Evolutionary conservation across 2,797 vertebrate species (phyloP), one percentile per base, ranked within the genome.

Genomic region (Anguilla marmorata): DNA sequence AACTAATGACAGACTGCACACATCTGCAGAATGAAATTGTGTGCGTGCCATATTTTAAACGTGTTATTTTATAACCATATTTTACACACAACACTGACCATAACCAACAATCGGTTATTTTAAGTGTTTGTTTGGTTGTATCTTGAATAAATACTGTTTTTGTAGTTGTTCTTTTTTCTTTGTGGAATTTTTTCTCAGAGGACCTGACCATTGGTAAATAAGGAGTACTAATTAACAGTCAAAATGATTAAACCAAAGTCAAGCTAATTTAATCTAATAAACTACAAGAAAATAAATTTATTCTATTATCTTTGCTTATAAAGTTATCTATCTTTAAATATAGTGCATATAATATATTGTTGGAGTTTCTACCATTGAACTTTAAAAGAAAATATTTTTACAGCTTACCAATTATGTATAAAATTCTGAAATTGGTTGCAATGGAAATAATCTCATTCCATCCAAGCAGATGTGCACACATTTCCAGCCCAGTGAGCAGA

Each of bases 141-240:
- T 41, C 16, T 79, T 86, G 21, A 54, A 66, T 86, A 86, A 54
- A 66, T 69, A 21, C 63, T 63, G 58, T 63, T 86, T 85, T 85
- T 85, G 12, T n/a, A 60, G 5, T 30, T 84, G n/a, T 16, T 84
- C 21, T n/a, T 27, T 19, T 33, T 45, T 27, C 50, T 45, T 52
- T 27, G 3, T 56, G n/a, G 30, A 85, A 85, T n/a, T 19, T 54
- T 30, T 58, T 85, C 33, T 48, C 19, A 48, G 76, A 80, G 19
- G n/a, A 41, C 63, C 24, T 27, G 16, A 69, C 8, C 33, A 80
- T 21, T 21, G 14, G 33, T 79, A 19, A 80, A 21, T 80, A 45
- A 21, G 12, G 16, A 66, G 14, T 48, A n/a, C 12, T 52, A 54
- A 30, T 24, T 27, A n/a, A 14, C 4, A 83, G 19, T 24, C 41